Evolutionary conservation across 2,888 invertebrate genomes (phyloP).

Genomic region (Epirrhoe alternata): DNA sequence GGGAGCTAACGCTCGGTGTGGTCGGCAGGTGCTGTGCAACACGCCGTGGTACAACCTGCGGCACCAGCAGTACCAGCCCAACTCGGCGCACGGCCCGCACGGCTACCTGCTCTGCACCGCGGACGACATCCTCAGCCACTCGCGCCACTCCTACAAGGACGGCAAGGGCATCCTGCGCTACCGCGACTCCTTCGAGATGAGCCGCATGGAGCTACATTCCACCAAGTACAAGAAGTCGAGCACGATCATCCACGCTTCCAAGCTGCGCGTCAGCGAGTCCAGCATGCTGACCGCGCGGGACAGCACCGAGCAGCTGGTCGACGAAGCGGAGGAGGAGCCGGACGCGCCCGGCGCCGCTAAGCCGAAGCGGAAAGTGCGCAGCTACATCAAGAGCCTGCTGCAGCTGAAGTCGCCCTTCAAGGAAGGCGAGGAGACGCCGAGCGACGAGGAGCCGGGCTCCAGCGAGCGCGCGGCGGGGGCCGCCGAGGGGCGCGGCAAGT

Average conservation of each 20-base stretch:
- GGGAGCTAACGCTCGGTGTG: neutral
- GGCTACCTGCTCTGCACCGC: conserved; percentile 63
- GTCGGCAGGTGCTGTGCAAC: conserved; percentile 65
- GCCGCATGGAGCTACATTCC: conserved; percentile 38
- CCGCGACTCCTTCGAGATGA: conserved; percentile 45
- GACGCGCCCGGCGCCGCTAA: neutral
- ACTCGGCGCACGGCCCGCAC: conserved; percentile 70
- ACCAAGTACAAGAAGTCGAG: conserved; percentile 2
- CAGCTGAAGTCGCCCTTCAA: conserved; percentile 34
- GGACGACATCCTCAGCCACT: conserved; percentile 48
- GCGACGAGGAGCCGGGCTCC: neutral
- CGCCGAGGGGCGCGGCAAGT: conserved; percentile 31
- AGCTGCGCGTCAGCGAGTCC: neutral
- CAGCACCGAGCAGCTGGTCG: conserved; percentile 6
- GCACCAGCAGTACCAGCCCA: conserved; percentile 86
- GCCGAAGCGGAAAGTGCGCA: conserved; percentile 37
- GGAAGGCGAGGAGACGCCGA: conserved; percentile 2
- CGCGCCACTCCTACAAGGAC: conserved; percentile 43
- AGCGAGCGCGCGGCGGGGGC: too few species aligned
- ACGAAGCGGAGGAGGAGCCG: conserved; percentile 11
- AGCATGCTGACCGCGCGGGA: neutral
- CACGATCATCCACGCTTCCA: neutral
- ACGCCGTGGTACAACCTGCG: conserved; percentile 86
- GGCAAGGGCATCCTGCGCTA: conserved; percentile 54
- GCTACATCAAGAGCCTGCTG: conserved; percentile 45